phyloP scores from a whole-genome alignment of 2,797 vertebrate species.

The Parauchenoglanis ngamensis region DNA sequence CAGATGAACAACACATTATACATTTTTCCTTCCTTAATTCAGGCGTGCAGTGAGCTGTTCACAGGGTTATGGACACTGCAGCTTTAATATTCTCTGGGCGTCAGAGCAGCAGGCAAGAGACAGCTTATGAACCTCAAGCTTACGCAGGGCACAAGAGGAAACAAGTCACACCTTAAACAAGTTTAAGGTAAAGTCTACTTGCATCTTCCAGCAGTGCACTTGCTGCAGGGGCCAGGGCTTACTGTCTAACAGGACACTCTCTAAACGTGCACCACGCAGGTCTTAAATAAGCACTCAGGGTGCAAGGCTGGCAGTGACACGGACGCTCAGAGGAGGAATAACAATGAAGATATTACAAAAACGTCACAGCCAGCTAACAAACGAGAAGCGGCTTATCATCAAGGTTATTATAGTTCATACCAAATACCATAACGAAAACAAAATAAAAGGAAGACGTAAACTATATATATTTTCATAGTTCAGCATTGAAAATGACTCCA shows the following conservation, averaged over 20 bases:
- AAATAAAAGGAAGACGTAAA: background rate
- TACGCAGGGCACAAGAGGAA: background rate
- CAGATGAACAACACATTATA: constrained; percentile 8
- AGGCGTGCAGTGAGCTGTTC: background rate
- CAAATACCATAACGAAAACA: background rate
- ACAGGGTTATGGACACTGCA: background rate
- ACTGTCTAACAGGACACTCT: background rate
- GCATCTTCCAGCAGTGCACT: background rate
- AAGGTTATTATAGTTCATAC: background rate
- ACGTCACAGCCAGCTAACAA: background rate
- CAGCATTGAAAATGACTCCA: background rate
- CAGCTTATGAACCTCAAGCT: background rate
- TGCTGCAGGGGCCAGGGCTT: background rate
- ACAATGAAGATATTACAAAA: background rate
- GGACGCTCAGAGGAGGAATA: background rate
- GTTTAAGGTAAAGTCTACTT: background rate
- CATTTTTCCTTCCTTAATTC: background rate
- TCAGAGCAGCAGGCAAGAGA: background rate
- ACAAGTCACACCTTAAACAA: background rate
- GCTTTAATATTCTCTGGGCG: background rate
- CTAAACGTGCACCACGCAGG: background rate
- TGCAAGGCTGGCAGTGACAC: background rate
- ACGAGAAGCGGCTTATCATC: background rate
- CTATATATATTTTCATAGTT: background rate
- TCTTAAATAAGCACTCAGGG: background rate